Evolutionary conservation across 2,888 invertebrate species (phyloP), one percentile per base, ranked within the genome.

Genomic region (Cataglyphis albicans): DNA sequence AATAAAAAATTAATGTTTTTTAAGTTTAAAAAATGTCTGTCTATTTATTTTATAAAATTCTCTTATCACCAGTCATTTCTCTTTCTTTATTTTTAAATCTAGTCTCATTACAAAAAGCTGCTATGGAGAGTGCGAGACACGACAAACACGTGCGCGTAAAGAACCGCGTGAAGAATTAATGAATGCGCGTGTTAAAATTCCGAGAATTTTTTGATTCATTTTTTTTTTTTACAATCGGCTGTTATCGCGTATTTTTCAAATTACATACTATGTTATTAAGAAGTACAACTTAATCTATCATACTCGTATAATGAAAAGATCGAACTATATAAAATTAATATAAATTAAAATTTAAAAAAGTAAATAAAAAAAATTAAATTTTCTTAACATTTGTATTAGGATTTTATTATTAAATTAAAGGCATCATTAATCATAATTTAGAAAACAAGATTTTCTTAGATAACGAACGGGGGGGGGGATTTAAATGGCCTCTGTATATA

Each of bases 61-160:
- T 48, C n/a, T 41, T n/a, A 29, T 44, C 12, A 38, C 35, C 3
- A 41, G 7, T 38, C 48, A 48, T 41, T 3, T 70, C 12, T 32
- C 10, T 35, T 1, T n/a, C n/a, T 6, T 41, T 15, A 52, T n/a
- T 52, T 52, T 73, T 59, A 83, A 73, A 63, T 64, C 64, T 55
- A 18, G 76, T 57, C 73, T 61, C 18, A 55, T 81, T 73, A 48
- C 15, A 10, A 10, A 10, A 10, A 21, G 63, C 68, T 32, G 48
- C 41, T 80, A 52, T 81, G 83, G 4, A 44, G 12, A 44, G 86
- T 83, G 67, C n/a, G 61, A 84, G 84, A 84, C 86, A 89, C 84
- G 83, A 83, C 63, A 15, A 81, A 86, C 85, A 87, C 85, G 83
- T 87, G 83, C 78, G 76, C 57, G 38, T 25, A 32, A 29, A 29